Conservation (phyloP, 1,140 invertebrate species). For the Potamilus streckersoni region DNA sequence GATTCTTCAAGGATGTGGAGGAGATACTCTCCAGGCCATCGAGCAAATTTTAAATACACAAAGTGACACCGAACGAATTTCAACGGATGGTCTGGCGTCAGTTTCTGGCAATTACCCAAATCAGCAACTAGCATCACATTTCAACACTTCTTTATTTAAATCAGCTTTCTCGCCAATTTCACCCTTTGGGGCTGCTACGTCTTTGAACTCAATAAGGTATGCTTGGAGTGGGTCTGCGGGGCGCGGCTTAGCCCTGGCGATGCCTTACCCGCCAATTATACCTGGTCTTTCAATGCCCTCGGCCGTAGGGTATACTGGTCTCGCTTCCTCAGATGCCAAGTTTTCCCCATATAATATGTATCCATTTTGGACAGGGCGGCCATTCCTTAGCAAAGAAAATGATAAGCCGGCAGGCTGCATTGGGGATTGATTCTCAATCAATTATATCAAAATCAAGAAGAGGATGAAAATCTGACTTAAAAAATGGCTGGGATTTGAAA, state of each 20-base stretch:
- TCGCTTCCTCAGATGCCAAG: slow-evolving; percentile 12
- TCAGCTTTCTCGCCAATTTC: slow-evolving; percentile 31
- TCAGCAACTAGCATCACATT: too few species aligned
- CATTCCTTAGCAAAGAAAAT: slow-evolving; percentile 20
- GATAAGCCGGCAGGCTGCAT: slow-evolving; percentile 28
- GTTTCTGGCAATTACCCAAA: too few species aligned
- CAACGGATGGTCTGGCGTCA: neutral
- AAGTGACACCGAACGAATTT: slow-evolving; percentile 27
- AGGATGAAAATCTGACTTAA: too few species aligned
- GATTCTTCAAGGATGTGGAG: slow-evolving; percentile 79
- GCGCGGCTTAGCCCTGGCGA: slow-evolving; percentile 18
- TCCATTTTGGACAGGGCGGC: slow-evolving; percentile 22
- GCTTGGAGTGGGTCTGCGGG: slow-evolving; percentile 29
- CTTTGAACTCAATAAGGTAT: slow-evolving; percentile 27
- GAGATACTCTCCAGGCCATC: slow-evolving; percentile 91
- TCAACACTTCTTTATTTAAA: slow-evolving; percentile 18
- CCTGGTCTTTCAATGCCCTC: slow-evolving; percentile 26
- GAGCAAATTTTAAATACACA: slow-evolving; percentile 73
- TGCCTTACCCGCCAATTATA: slow-evolving; percentile 26
- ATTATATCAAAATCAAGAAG: too few species aligned
- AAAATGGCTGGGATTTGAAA: too few species aligned
- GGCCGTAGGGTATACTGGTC: slow-evolving; percentile 11
- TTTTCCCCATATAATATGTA: slow-evolving; percentile 33
- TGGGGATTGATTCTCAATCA: slow-evolving; percentile 9
- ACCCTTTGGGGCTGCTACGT: slow-evolving; percentile 17